Evolutionary conservation across 2,888 invertebrate species (phyloP).

Genomic region (Heliconius sara): DNA sequence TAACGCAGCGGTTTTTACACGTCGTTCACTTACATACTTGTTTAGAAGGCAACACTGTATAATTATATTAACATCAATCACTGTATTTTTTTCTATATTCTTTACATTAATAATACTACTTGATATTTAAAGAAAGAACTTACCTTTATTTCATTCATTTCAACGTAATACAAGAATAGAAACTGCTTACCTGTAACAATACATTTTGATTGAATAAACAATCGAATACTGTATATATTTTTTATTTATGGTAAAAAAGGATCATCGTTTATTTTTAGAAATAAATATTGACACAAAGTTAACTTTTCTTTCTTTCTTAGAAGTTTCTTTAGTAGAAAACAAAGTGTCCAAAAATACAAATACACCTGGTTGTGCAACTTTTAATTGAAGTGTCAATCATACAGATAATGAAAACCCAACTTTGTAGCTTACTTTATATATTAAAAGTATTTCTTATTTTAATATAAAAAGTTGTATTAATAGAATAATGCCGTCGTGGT

Average conservation of each 20-base stretch:
- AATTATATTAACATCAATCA: background rate
- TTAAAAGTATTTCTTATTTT: background rate
- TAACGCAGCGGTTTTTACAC: constrained; percentile 30
- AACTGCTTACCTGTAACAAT: constrained; percentile 31
- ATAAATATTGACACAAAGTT: background rate
- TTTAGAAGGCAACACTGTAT: background rate
- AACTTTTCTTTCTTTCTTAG: too few species aligned
- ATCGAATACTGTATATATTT: background rate
- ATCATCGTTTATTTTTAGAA: background rate
- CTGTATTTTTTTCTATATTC: background rate
- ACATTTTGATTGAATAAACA: background rate
- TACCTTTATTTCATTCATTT: constrained; percentile 3
- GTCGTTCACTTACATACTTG: background rate
- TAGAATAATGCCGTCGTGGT: too few species aligned
- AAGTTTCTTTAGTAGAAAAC: background rate
- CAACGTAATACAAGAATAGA: background rate
- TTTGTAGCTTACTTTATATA: background rate
- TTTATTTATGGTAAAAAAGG: background rate
- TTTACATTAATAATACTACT: background rate
- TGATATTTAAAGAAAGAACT: constrained; percentile 4
- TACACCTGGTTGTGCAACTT: constrained; percentile 44
- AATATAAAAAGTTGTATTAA: background rate
- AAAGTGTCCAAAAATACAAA: constrained; percentile 27
- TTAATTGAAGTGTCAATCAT: constrained; percentile 50
- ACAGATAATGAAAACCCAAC: constrained; percentile 36